Base-by-base conservation (phyloP, 92 coral and sea anemone species). In the Porites evermanni region DNA sequence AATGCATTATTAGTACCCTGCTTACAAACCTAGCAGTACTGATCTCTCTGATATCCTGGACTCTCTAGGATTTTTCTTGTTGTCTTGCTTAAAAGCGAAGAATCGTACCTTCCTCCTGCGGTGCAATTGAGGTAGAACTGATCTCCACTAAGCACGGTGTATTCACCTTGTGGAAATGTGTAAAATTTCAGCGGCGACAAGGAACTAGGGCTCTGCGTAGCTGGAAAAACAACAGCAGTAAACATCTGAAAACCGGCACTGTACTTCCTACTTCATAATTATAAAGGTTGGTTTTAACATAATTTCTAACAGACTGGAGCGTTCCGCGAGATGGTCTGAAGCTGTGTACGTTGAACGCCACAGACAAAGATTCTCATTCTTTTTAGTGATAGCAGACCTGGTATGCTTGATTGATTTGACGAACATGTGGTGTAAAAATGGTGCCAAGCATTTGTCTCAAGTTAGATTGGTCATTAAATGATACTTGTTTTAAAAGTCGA, bases 81-180 rank as follows among this genome's bases (percentile, higher is more conserved):
- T 38, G 47, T 4, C 47, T 38, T 38, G 47, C 5, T 38, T 38
- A 3, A 38, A 38, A 56, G 59, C 14, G 20, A 61, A 74, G 53
- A 50, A 72, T 64, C 80, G 6, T 44, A 83, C 87, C 87, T 83
- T 83, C 87, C 87, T 72, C 80, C 80, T 1, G 74, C 87, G 16
- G 87, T 83, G 64, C 87, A 83, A 16, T 83, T 83, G 26, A 83
- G 73, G 32, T 73, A 83, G n/a, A 83, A 74, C 79, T 74, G 87
- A 58, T 73, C 80, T 29, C 87, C 87, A 17, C 52, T 73, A 29
- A 76, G 59, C 47, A 64, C 18, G 12, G 60, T 83, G 64, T 83
- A 83, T 61, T 50, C 18, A 20, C 72, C 80, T 13, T 65, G 26
- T 16, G 87, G 87, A 1, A 10, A 8, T 18, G 87, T 83, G 64